Base-by-base conservation (phyloP, 2,113 vertebrate genomes). In the Myanophis thanlyinensis region DNA sequence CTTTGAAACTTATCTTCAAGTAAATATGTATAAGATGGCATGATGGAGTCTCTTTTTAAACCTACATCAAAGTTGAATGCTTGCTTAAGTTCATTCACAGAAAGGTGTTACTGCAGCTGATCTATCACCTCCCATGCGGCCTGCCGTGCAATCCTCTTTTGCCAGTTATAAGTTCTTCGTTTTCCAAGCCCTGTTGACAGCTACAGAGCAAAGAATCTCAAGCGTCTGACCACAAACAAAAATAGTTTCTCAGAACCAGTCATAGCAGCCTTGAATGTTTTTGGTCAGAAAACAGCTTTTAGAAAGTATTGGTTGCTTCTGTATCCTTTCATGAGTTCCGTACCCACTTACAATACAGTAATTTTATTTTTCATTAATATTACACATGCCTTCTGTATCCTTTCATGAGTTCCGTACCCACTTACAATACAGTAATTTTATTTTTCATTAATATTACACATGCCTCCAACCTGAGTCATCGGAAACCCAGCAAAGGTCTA, bases 401-500 rank as follows among this genome's bases (percentile, higher is more conserved):
- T 92, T 67, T 67, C 87, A 23, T 46, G 15, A 22, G 80, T 59
- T 89, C 40, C 87, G 94, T 13, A 88, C 8, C 7, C 0, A 0
- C 86, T 92, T 93, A 73, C 85, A 91, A 54, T 73, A n/a, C 84
- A 91, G 62, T 62, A 30, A 67, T 67, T 95, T 52, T 20, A 3
- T 49, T 92, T 89, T 86, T n/a, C n/a, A 93, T 89, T 35, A 51
- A 92, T 40, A 18, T 35, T n/a, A 13, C 59, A 18, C 49, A 85
- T 95, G 95, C 97, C 95, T 88, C 9, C 53, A 92, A 91, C 91
- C 92, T 96, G 93, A 95, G 95, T 95, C 89, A 93, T 52, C 87
- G 52, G 52, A 51, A 95, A 93, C 54, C n/a, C 87, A 49, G 56
- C 56, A 92, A 93, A 94, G 56, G 25, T 80, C 90, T 89, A 40